Conservation (phyloP, 2,888 invertebrate genomes). For the Cyclophora albipunctata region DNA sequence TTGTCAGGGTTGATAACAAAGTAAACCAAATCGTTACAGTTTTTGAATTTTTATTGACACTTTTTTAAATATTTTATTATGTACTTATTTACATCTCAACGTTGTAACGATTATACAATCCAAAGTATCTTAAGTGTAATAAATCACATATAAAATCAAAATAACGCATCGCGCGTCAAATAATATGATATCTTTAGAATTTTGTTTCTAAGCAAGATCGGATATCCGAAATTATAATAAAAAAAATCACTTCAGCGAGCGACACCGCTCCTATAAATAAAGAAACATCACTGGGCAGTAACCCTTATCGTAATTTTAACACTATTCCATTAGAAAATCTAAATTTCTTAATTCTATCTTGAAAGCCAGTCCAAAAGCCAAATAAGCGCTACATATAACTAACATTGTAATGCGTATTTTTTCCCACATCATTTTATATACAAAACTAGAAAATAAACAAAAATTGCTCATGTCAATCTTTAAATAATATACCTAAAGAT, state of each 20-base stretch:
- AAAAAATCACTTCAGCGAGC: constrained; percentile 12
- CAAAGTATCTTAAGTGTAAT: constrained; percentile 53
- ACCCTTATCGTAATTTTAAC: constrained; percentile 29
- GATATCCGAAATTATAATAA: constrained; percentile 6
- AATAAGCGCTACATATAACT: constrained; percentile 62
- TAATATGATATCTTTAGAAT: constrained; percentile 43
- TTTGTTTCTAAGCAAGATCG: constrained; percentile 32
- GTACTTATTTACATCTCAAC: constrained; percentile 53
- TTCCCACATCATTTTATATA: constrained; percentile 71
- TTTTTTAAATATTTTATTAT: constrained; percentile 32
- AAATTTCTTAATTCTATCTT: constrained; percentile 50
- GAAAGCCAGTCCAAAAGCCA: constrained; percentile 67
- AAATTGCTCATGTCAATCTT: constrained; percentile 15
- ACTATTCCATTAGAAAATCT: constrained; percentile 46
- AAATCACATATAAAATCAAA: constrained; percentile 63
- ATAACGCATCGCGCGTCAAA: constrained; percentile 32
- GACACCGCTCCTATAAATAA: constrained; percentile 11
- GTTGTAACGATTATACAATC: constrained; percentile 48
- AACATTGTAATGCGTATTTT: constrained; percentile 72
- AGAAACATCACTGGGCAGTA: constrained; percentile 34
- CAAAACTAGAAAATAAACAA: constrained; percentile 44
- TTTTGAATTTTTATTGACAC: constrained; percentile 58
- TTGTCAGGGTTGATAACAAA: too few relatives aligned
- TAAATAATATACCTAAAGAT: constrained; percentile 10
- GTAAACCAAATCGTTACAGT: constrained; percentile 20